phyloP scores from a whole-genome alignment of 2,797 vertebrate species.

The Gymnoscopelus braueri region DNA sequence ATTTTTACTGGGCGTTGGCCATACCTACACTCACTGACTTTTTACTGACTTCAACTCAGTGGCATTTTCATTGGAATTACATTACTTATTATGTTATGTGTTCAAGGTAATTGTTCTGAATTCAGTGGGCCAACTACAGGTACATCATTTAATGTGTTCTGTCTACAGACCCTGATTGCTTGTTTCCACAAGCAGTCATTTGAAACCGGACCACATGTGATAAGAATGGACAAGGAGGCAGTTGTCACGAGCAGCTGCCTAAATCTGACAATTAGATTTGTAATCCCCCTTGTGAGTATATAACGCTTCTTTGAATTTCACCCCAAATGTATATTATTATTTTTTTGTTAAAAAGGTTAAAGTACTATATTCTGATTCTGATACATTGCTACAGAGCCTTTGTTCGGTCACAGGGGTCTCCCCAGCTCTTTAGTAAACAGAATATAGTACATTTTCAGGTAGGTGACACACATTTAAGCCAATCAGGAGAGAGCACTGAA shows the following conservation, averaged over 20 bases:
- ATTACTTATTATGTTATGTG: too few relatives aligned
- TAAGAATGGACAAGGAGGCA: fast-evolving
- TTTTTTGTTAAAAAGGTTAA: background rate
- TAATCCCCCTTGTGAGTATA: background rate
- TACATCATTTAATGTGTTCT: background rate
- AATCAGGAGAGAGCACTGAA: too few relatives aligned
- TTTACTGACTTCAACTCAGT: too few relatives aligned
- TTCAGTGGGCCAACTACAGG: background rate
- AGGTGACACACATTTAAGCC: too few relatives aligned
- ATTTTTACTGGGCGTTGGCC: too few relatives aligned
- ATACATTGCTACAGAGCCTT: too few relatives aligned
- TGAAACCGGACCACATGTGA: fast-evolving
- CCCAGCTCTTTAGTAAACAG: too few relatives aligned
- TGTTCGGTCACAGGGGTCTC: too few relatives aligned
- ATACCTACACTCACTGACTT: too few relatives aligned
- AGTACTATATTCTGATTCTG: too few relatives aligned
- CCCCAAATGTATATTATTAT: background rate
- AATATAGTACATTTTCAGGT: too few relatives aligned
- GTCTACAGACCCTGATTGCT: slow-evolving; percentile 15
- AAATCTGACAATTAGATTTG: background rate
- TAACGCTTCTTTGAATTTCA: background rate
- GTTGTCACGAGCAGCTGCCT: slow-evolving; percentile 5
- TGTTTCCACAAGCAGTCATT: fast-evolving
- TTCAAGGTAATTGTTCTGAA: background rate
- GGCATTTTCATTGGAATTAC: too few relatives aligned